These are phyloP conservation scores for Daktulosphaira vitifoliae DNA, from an alignment of 1,140 invertebrate species.

Conservation along the genomic window DNA sequence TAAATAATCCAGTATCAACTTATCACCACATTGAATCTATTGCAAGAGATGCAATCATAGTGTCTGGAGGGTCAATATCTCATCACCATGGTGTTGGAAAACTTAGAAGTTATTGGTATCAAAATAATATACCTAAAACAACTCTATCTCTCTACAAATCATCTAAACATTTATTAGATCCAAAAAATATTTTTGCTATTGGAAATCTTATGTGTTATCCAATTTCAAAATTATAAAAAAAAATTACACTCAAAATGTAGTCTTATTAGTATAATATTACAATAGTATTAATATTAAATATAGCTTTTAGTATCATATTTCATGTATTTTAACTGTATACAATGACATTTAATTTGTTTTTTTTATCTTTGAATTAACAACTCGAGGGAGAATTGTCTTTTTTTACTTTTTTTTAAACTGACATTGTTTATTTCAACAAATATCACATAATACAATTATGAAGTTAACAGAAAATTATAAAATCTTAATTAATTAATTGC, in stretches of 20 bases:
- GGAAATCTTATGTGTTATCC: conserved; percentile 51
- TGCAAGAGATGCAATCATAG: conserved; percentile 86
- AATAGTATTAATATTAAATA: too few species aligned
- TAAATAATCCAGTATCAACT: conserved; percentile 63
- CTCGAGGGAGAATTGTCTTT: too few species aligned
- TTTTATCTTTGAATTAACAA: too few species aligned
- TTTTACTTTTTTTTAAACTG: too few species aligned
- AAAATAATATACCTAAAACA: conserved; percentile 60
- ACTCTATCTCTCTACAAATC: conserved; percentile 66
- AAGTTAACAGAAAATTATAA: too few species aligned
- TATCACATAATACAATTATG: too few species aligned
- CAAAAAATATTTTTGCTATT: conserved; percentile 84
- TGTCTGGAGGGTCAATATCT: conserved; percentile 81
- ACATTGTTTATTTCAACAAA: too few species aligned
- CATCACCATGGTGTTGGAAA: conserved; percentile 97
- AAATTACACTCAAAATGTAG: not conserved
- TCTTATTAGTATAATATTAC: not conserved
- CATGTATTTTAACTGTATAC: too few species aligned
- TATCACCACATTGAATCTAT: conserved; percentile 76
- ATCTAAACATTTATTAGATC: conserved; percentile 81
- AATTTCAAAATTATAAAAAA: not conserved
- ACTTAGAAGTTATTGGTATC: conserved; percentile 74
- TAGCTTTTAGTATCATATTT: too few species aligned
- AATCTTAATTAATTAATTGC: too few species aligned
- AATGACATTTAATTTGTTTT: too few species aligned